phyloP scores from a whole-genome alignment of 1,140 invertebrate species.

The Drosophila sproati region DNA sequence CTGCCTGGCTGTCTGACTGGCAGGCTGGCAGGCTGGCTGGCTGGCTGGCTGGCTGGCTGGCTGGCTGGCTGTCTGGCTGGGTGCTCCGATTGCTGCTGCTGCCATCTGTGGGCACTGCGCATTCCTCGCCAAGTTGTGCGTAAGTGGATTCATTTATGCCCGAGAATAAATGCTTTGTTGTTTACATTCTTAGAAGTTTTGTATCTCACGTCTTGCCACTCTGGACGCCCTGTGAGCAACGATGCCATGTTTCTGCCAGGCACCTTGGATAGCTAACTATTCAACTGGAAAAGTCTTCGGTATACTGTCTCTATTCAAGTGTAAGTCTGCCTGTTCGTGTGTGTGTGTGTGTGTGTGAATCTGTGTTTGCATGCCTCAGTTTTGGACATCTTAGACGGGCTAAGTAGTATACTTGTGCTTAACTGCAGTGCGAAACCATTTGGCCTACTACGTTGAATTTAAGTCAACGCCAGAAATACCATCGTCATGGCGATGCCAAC shows the following conservation, averaged over 20 bases:
- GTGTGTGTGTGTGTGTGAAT: neutral
- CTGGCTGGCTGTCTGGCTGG: conserved; percentile 1
- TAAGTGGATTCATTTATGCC: conserved; percentile 78
- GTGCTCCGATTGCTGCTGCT: neutral
- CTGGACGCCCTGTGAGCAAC: conserved; percentile 41
- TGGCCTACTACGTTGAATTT: conserved; percentile 19
- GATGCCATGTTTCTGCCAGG: conserved; percentile 14
- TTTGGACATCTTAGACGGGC: conserved; percentile 14
- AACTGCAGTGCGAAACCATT: conserved; percentile 9
- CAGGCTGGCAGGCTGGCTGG: too few species aligned
- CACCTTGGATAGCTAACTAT: conserved; percentile 37
- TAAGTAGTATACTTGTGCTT: conserved; percentile 3
- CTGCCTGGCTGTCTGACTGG: conserved; percentile 1
- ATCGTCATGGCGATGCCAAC: conserved; percentile 6
- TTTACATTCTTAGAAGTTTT: conserved; percentile 80
- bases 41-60: neutral
- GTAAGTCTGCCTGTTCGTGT: conserved; percentile 4
- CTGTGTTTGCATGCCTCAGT: conserved; percentile 25
- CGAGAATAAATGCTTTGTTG: conserved; percentile 75
- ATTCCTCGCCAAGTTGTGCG: conserved; percentile 44
- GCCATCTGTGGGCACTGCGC: conserved; percentile 14
- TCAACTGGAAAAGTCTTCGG: conserved; percentile 54
- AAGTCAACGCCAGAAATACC: conserved; percentile 29
- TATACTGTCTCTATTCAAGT: conserved; percentile 17
- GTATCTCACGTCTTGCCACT: conserved; percentile 66